Evolutionary conservation across 1,140 invertebrate genomes (phyloP).

Genomic region (Aphidius gifuensis): DNA sequence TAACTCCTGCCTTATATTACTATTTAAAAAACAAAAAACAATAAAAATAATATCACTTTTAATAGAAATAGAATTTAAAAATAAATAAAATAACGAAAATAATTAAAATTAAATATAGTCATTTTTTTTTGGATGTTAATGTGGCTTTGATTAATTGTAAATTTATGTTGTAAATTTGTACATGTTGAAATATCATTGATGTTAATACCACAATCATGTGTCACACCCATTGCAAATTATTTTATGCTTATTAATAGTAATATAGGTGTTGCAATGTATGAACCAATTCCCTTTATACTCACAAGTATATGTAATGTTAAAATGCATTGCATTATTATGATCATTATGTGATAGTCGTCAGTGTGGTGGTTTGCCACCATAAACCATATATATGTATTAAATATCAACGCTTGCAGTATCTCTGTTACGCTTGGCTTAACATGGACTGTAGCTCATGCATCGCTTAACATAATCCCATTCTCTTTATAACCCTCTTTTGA

Average conservation of each 20-base stretch:
- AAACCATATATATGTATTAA: conserved; percentile 28
- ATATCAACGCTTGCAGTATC: conserved; percentile 47
- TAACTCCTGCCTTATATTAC: too few relatives aligned
- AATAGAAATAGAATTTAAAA: too few relatives aligned
- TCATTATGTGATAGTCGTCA: conserved; percentile 3
- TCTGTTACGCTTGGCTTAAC: conserved; percentile 48
- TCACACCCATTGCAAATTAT: conserved; percentile 27
- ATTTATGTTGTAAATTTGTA: too few relatives aligned
- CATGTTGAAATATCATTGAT: too few relatives aligned
- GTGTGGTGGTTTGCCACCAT: conserved; percentile 10
- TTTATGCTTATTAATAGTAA: conserved; percentile 48
- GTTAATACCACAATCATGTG: background rate
- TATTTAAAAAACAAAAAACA: too few relatives aligned
- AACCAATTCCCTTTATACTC: conserved; percentile 23
- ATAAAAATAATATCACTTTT: too few relatives aligned
- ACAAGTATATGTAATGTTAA: background rate
- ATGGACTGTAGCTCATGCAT: conserved; percentile 51
- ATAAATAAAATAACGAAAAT: too few relatives aligned
- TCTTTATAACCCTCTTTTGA: conserved; percentile 14
- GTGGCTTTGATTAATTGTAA: too few relatives aligned
- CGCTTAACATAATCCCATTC: conserved; percentile 51
- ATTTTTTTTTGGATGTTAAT: too few relatives aligned
- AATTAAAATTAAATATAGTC: too few relatives aligned
- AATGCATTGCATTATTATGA: conserved; percentile 16
- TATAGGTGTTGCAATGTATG: conserved; percentile 26